Base-by-base conservation (phyloP, 2,797 vertebrate genomes). In the Percopsis omiscomaycus region DNA sequence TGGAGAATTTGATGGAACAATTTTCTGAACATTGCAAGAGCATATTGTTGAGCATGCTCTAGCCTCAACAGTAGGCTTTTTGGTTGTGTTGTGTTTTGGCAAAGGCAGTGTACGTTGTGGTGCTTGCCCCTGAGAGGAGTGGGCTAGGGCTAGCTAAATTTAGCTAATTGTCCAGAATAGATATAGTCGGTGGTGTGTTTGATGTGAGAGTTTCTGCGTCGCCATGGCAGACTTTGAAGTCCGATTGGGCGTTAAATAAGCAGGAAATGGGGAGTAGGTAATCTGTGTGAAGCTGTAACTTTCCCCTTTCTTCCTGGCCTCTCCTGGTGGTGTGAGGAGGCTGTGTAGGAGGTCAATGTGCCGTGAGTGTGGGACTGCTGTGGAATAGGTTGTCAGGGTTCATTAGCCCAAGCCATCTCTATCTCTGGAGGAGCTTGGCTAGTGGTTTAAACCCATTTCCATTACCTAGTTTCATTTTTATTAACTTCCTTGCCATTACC, bases 361-460 rank as follows among this genome's bases (percentile, higher is more conserved):
- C 90, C 90, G 83, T 89, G 88, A 88, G 77, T 88, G 85, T 85
- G 74, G 84, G 85, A 80, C 78, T 81, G 71, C 79, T 69, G 82
- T 89, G 89, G 86, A 93, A 92, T 90, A 78, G 88, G 68, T 90
- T 93, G 92, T 92, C 91, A 90, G 88, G 84, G 77, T 92, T 92
- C 89, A 93, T 93, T 92, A 93, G 90, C 74, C 77, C 81, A 81
- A 90, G 82, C 85, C 77, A 79, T 91, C 88, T 91, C 88, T 89
- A 83, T 91, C 85, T 88, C 83, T 80, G 78, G 84, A 90, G 87
- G 80, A 90, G 89, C 89, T 90, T 88, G 89, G 89, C 88, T 84
- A 89, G 89, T 91, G 88, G 91, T 93, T 93, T 93, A 92, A 93
- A 91, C 87, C 90, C 90, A 91, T 93, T 90, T 92, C 86, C 86